Base-by-base conservation (phyloP, 2,113 vertebrate species). In the Lophura nycthemera region DNA sequence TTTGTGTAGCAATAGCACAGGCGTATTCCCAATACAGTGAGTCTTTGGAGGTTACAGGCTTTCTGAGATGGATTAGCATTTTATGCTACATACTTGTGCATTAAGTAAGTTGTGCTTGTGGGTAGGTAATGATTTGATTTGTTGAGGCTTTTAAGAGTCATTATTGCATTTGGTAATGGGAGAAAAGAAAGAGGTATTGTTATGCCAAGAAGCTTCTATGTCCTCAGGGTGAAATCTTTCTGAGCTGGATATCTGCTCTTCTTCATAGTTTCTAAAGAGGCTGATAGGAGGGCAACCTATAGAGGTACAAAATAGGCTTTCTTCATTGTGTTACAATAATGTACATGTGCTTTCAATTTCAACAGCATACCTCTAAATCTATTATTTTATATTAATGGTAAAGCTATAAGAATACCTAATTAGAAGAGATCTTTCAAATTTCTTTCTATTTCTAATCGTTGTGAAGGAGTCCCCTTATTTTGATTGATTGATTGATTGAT, bases 171-270 rank as follows among this genome's bases (percentile, higher is more conserved):
- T 73, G 50, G 69, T 72, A 66, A 50, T 1, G 3, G 42, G 36
- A 87, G 27, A 69, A 84, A 92, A 90, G 57, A 92, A 86, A 69
- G 57, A 89, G 30, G 29, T 72, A 2, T 75, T 93, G 57, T 90
- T 89, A 61, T 15, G 36, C 3, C 1, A 63, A 72, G 60, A 75
- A 91, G 67, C 45, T 88, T 91, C 36, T 75, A 2, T 79, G 30
- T 83, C 96, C 83, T 90, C 45, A 7, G 90, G 92, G 85, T n/a
- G 96, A 85, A 83, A 54, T 73, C 5, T 0, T 3, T 38, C 61
- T 42, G n/a, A 91, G 29, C 11, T 94, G 81, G 47, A 40, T 81
- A 89, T 89, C 77, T 87, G 32, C 43, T 87, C 64, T 92, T 75
- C 50, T 67, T 86, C 43, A 7, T 4, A 65, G 22, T 11, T 83